Evolutionary conservation across 2,797 vertebrate species (phyloP).

Genomic region (Manis crassicaudata): DNA sequence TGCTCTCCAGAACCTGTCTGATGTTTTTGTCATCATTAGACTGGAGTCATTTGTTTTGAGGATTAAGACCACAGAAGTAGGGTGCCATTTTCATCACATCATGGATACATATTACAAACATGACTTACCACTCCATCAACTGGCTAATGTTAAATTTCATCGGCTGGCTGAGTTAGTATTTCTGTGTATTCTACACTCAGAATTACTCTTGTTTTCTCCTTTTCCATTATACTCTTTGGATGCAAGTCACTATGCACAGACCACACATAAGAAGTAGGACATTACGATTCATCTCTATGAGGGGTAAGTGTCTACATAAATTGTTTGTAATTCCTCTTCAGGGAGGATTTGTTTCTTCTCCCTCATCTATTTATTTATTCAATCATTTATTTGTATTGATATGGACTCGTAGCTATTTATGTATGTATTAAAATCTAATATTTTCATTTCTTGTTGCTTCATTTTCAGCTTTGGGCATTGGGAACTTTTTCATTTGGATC

Average conservation of each 20-base stretch:
- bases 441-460: background rate
- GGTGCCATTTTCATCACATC: background rate
- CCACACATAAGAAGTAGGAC: background rate
- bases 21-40: background rate
- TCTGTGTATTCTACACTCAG: background rate
- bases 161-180: background rate
- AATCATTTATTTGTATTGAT: background rate
- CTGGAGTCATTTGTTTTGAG: background rate
- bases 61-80: background rate
- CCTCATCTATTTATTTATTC: background rate
- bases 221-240: background rate
- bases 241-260: background rate
- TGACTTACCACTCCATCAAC: background rate
- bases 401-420: background rate
- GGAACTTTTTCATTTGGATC: background rate
- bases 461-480: background rate
- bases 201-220: background rate
- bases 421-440: background rate
- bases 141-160: background rate
- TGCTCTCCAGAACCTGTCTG: background rate
- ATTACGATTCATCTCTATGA: background rate
- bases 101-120: background rate
- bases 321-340: background rate
- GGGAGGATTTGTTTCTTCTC: background rate
- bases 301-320: background rate